phyloP scores from a whole-genome alignment of 2,888 invertebrate species.

The Aphrophora alni region DNA sequence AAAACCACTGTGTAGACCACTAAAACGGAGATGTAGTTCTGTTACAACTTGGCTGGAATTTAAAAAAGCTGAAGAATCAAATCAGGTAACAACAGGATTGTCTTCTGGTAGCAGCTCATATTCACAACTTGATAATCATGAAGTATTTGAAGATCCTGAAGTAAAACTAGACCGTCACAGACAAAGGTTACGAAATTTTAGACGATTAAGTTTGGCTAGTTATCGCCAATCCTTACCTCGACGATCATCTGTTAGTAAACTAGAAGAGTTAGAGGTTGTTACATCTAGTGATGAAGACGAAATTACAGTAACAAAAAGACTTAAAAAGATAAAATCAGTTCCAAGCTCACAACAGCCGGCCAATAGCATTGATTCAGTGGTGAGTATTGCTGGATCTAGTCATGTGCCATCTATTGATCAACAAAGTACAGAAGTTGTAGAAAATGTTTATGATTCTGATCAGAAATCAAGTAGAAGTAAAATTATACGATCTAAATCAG shows the following conservation, averaged over 20 bases:
- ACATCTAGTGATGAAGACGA: background rate
- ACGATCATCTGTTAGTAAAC: background rate
- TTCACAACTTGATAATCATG: background rate
- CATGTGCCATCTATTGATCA: background rate
- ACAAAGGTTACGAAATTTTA: background rate
- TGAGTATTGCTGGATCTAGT: background rate
- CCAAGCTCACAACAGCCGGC: background rate
- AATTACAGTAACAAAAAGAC: background rate
- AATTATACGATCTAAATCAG: background rate
- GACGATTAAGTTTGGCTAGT: background rate
- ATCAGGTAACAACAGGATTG: background rate
- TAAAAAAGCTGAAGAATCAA: background rate
- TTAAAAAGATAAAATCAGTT: background rate
- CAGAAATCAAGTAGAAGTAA: background rate
- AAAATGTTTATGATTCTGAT: background rate
- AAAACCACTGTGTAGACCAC: background rate
- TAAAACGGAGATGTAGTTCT: background rate
- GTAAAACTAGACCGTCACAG: background rate
- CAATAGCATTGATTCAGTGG: background rate
- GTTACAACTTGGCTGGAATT: background rate
- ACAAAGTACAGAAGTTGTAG: background rate
- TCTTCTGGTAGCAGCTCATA: background rate
- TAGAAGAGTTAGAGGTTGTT: background rate
- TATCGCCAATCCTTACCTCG: background rate
- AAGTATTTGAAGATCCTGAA: background rate